A percentile compares a stretch with the other conserved stretches of the same genome.
These are phyloP conservation scores for Gymnarchus niloticus DNA, from an alignment of 2,113 vertebrate species.

Conservation along the genomic window DNA sequence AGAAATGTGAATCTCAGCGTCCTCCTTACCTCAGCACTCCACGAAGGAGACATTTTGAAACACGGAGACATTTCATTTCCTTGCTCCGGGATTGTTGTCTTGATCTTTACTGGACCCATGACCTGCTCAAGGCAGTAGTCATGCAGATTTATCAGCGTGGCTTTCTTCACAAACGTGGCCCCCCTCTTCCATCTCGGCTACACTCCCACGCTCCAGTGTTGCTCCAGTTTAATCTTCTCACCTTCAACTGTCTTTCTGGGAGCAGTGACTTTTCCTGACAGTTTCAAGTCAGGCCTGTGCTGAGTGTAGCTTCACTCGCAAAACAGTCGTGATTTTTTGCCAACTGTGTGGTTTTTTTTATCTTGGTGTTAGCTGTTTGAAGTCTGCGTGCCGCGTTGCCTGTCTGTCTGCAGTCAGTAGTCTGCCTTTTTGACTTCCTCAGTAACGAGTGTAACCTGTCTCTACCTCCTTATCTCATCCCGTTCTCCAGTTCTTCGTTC, in stretches of 20 bases:
- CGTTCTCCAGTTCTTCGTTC: not conserved
- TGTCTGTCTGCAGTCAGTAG: no score
- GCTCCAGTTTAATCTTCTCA: not conserved
- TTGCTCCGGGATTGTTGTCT: not conserved
- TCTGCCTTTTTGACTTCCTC: not conserved
- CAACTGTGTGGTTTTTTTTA: not conserved
- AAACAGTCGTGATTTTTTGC: not conserved
- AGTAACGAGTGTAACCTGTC: not conserved
- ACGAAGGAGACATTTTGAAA: not conserved
- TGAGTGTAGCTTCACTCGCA: not conserved
- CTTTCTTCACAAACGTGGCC: not conserved
- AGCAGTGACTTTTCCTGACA: not conserved
- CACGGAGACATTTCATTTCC: not conserved
- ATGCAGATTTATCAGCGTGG: not conserved
- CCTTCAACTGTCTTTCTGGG: not conserved
- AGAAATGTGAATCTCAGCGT: not conserved
- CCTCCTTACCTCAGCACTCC: not conserved
- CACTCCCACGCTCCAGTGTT: not conserved
- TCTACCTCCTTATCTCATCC: not conserved
- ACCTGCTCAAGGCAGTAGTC: not conserved
- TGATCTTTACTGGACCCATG: not conserved
- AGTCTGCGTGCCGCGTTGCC: not conserved
- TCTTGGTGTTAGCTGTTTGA: not conserved
- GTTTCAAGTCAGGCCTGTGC: not conserved
- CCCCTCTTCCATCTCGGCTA: not conserved